These are phyloP conservation scores for Hoplodrina ambigua DNA, from an alignment of 2,888 invertebrate genomes.

Conservation along the genomic window DNA sequence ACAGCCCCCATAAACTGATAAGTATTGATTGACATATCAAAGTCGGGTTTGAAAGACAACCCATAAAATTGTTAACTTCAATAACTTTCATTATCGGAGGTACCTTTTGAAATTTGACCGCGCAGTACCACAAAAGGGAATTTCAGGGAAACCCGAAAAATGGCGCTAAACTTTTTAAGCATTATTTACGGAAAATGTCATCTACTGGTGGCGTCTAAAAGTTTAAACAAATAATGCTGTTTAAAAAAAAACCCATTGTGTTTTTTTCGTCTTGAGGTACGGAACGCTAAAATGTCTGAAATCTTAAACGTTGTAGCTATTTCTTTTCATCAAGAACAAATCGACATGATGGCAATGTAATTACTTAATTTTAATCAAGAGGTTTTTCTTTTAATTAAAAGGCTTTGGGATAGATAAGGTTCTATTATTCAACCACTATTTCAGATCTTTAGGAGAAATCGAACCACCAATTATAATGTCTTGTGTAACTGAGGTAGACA, in stretches of 20 bases:
- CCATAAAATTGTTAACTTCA: slow-evolving; percentile 29
- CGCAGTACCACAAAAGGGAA: neutral
- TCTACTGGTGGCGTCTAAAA: too few relatives aligned
- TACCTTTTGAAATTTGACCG: slow-evolving; percentile 46
- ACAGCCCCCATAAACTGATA: neutral
- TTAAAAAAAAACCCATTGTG: neutral
- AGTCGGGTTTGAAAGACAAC: slow-evolving; percentile 21
- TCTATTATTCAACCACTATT: slow-evolving; percentile 4
- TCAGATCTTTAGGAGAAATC: neutral
- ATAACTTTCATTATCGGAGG: slow-evolving; percentile 8
- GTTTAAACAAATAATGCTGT: neutral
- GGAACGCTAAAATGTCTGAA: too few relatives aligned
- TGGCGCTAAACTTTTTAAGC: neutral
- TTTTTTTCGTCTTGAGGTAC: neutral
- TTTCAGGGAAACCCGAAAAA: slow-evolving; percentile 15
- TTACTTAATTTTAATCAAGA: neutral
- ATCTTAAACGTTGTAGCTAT: too few relatives aligned
- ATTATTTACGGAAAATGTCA: slow-evolving; percentile 18
- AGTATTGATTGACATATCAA: slow-evolving; percentile 21
- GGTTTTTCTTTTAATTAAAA: neutral
- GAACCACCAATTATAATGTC: neutral
- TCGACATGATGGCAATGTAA: neutral
- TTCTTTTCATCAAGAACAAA: neutral
- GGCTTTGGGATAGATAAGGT: neutral
- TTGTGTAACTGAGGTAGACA: slow-evolving; percentile 6